Base-by-base conservation (phyloP, 2,888 invertebrate species). In the Falcaria lacertinaria region DNA sequence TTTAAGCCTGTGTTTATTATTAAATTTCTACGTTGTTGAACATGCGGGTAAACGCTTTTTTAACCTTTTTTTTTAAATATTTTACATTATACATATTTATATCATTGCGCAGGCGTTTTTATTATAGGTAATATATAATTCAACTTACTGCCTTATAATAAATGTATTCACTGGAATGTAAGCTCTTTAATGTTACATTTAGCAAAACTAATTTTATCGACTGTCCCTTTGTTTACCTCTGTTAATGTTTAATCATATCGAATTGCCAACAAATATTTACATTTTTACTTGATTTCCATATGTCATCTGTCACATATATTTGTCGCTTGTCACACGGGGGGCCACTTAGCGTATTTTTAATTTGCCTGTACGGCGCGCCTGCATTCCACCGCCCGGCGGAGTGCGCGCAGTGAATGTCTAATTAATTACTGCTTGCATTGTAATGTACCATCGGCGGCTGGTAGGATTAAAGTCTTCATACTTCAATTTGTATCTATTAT, bases 301-400 rank as follows among this genome's bases (percentile, higher is more conserved):
- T 54, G 49, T 47, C 49, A 57, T 54, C 48, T 53, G 51, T 48
- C 55, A 47, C 58, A 62, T 60, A 57, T 44, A 55, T 61, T 56
- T 42, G 54, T 50, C 42, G 54, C 47, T 47, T 61, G 50, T 52
- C 52, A 44, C 49, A 51, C 42, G 52, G 3, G 47, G 44, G n/a
- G n/a, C n/a, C 51, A 52, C 58, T 68, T 56, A 58, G 37, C 44
- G 56, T 62, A 54, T 56, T 68, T 61, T 70, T 65, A 65, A 67
- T 70, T 65, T 57, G 49, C 46, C 57, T 41, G 39, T 49, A 43
- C 48, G 48, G 44, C 45, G 44, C 45, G 47, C 51, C 45, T 50
- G 54, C 58, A 56, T 53, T 53, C 51, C 44, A 17, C 19, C 4
- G 19, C 6, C 17, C 11, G 8, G 38, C 25, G 11, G 19, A 22